Conservation (phyloP, 2,113 vertebrate genomes). For the Quiscalus mexicanus region DNA sequence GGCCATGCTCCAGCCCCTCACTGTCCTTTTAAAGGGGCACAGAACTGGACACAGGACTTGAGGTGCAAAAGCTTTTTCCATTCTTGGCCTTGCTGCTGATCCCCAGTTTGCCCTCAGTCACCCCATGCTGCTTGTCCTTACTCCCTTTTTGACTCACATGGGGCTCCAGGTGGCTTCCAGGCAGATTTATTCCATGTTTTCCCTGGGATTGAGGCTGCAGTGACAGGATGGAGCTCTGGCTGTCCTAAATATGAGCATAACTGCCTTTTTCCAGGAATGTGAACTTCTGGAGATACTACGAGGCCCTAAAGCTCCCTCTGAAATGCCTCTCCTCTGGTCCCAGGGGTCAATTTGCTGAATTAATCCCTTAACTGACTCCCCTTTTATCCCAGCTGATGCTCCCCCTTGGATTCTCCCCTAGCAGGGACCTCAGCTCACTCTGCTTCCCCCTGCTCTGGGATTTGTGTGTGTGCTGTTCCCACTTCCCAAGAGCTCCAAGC, state of each 20-base stretch:
- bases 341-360: background rate
- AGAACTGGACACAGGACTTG: background rate
- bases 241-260: accelerated
- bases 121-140: background rate
- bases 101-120: background rate
- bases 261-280: background rate
- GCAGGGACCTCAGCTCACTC: background rate
- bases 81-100: background rate
- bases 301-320: background rate
- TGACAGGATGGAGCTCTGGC: background rate
- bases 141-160: background rate
- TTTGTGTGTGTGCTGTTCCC: background rate
- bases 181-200: background rate
- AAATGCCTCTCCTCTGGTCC: background rate
- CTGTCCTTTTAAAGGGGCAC: background rate
- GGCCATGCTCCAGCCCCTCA: background rate
- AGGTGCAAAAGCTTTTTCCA: background rate
- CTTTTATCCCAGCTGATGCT: background rate
- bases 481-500: background rate
- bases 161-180: background rate
- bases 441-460: background rate
- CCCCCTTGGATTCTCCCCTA: background rate
- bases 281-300: background rate
- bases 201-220: background rate
- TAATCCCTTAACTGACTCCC: background rate